Conservation (phyloP, 92 coral and sea anemone species). For the Meandrina meandrites region DNA sequence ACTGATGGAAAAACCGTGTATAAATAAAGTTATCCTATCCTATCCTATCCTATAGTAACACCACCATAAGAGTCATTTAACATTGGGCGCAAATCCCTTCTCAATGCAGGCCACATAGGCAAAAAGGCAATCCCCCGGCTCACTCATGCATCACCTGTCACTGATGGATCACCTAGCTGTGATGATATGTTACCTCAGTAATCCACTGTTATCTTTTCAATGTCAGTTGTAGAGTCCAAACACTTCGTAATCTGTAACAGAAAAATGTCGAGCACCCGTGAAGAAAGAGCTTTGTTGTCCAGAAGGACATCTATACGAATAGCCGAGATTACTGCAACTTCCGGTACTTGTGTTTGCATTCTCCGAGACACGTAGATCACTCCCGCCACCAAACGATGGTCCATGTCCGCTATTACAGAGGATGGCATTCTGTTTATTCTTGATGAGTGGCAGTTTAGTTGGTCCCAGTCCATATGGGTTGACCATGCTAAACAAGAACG, state of each 20-base stretch:
- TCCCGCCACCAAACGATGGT: constrained; percentile 41
- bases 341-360: constrained; percentile 17
- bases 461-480: constrained; percentile 51
- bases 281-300: constrained; percentile 32
- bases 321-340: background rate
- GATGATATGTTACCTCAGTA: background rate
- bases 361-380: constrained; percentile 14
- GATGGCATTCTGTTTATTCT: background rate
- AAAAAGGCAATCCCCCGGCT: too few relatives aligned
- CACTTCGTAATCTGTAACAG: background rate
- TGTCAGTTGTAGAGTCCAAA: background rate
- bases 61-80: too few relatives aligned
- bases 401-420: background rate
- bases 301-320: constrained; percentile 44
- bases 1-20: too few relatives aligned
- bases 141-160: background rate
- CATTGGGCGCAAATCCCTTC: too few relatives aligned
- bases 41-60: too few relatives aligned
- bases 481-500: constrained; percentile 67
- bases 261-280: constrained; percentile 42
- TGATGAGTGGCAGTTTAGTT: constrained; percentile 13
- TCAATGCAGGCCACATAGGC: too few relatives aligned
- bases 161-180: background rate
- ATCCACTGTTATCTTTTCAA: background rate
- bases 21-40: too few relatives aligned